Evolutionary conservation across 2,113 vertebrate species (phyloP), one percentile per base, ranked within the genome.

Genomic region (Ochotona curzoniae): DNA sequence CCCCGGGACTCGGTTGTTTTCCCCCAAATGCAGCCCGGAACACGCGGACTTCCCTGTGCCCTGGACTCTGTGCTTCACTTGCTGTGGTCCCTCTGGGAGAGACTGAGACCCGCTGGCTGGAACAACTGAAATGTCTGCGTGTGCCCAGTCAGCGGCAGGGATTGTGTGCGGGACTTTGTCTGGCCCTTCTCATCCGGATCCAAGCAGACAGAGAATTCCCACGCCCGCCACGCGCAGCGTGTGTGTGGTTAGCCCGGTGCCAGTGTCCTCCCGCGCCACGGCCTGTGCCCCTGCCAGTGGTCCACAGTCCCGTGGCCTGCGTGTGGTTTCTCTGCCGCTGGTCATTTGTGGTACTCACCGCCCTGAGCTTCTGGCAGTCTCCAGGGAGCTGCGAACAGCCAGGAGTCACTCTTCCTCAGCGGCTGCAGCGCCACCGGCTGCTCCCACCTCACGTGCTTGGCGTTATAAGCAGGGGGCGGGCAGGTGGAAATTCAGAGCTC

Each of bases 401-500:
- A 96, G 92, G 94, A 93, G 97, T 97, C 98, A 97, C 98, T 99
- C 99, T 97, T 97, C 95, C 54, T 15, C 54, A 1, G 54, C 54
- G 14, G 54, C 38, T 4, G 38, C 38, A 18, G 54, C 18, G 12
- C 13, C 12, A 15, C 14, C 54, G 18, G 54, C 87, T 54, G 32
- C 83, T 54, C 81, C 47, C 6, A 47, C 66, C 61, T 73, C 86
- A 93, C 92, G 3, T 97, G 64, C 93, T 30, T 93, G 91, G 97
- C 97, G 82, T 98, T 99, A 98, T 98, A 97, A 97, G 95, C 0
- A 87, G 96, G 97, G 92, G 97, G 96, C 70, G 91, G 96, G 98
- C 94, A 98, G 97, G 97, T 98, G 98, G 98, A 99, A 99, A 98
- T 95, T 98, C 96, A 98, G 96, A 96, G 76, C 95, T 93, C 98